Evolutionary conservation across 2,113 vertebrate species (phyloP), one percentile per base, ranked within the genome.

Genomic region (Gallinago jamesoni): DNA sequence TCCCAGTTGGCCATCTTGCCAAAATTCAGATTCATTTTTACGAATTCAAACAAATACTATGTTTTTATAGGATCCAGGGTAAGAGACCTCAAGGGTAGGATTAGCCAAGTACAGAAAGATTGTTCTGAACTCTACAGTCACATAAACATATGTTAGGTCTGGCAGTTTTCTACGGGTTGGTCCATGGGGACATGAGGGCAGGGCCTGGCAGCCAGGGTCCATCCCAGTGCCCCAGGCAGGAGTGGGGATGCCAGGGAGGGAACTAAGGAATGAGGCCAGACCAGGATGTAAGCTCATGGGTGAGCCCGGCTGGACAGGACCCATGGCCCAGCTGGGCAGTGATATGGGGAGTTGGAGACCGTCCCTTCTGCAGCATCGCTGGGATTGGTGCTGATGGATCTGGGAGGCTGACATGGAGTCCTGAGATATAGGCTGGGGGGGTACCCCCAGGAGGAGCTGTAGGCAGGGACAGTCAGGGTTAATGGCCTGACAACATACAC

Each of bases 181-280:
- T 1, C 3, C 53, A 33, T 0, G 0, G 6, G 2, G 22, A 28
- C 9, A 2, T 37, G 16, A 14, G 2, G 25, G 10, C 7, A 59
- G 6, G 30, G 5, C 9, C 48, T 19, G 27, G 37, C 23, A 63
- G 43, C 8, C 5, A 37, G 18, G 16, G 30, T 5, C 12, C n/a
- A 5, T 22, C 6, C 15, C 21, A 37, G 20, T 9, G 2, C 7
- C 12, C 10, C 60, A 45, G n/a, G 18, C 16, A 6, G 17, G 30
- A 53, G 9, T 1, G 7, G 39, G 10, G 11, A 12, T 48, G 12
- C 7, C 1, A 8, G 7, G 6, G 3, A 25, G 55, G 12, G 31
- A 41, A 22, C 47, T 22, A 17, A 41, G 30, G 41, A 11, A 20
- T 2, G 5, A 55, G 11, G 1, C 18, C 9, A n/a, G 13, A 24